These are phyloP conservation scores for Aptenodytes patagonicus DNA, from an alignment of 2,113 vertebrate species.

Conservation along the genomic window DNA sequence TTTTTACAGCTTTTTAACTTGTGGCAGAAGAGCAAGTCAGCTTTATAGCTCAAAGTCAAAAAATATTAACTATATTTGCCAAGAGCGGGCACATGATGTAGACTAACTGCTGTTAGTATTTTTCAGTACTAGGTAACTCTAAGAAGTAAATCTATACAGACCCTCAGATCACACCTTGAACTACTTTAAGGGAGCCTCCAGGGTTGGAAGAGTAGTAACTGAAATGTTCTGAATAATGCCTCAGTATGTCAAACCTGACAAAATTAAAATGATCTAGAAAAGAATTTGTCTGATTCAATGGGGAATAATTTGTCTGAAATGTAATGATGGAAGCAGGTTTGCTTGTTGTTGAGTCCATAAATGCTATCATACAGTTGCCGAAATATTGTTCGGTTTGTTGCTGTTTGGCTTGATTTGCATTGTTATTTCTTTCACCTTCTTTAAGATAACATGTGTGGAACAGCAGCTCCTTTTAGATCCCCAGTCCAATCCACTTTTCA, in stretches of 20 bases:
- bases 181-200: not conserved
- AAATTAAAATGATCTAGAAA: not conserved
- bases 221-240: not conserved
- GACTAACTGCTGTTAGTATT: not conserved
- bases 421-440: slow-evolving; percentile 8
- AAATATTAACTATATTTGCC: not conserved
- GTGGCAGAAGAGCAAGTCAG: not conserved
- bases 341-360: not conserved
- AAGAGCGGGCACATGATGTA: not conserved
- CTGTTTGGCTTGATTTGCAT: not conserved
- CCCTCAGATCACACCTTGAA: not conserved
- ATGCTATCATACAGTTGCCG: not conserved
- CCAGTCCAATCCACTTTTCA: slow-evolving; percentile 86
- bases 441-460: slow-evolving; percentile 88
- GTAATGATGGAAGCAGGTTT: not conserved
- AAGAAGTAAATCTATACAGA: not conserved
- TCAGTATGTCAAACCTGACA: not conserved
- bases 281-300: not conserved
- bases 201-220: not conserved
- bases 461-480: slow-evolving; percentile 82
- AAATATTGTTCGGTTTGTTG: not conserved
- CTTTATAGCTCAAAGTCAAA: not conserved
- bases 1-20: not conserved
- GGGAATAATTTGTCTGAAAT: not conserved
- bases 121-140: not conserved